Conservation (phyloP, 37 sponge, comb jelly and placozoan genomes). For the Bolinopsis microptera region DNA sequence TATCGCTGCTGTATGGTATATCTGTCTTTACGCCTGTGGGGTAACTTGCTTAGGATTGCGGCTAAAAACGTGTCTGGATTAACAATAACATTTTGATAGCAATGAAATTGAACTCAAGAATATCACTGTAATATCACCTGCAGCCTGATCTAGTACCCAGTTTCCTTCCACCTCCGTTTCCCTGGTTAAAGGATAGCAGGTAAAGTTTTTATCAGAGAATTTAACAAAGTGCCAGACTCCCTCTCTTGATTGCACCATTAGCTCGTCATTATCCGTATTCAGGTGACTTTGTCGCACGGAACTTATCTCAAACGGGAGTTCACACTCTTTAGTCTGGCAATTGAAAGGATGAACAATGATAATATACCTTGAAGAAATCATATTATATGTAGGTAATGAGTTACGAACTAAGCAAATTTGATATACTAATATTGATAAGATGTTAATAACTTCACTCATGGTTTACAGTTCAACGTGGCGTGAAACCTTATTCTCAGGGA, state of each 20-base stretch:
- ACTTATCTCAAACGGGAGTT: background rate
- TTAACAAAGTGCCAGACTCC: background rate
- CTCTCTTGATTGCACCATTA: background rate
- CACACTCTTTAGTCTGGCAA: background rate
- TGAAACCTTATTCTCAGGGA: constrained; percentile 16
- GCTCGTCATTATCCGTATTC: background rate
- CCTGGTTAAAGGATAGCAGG: background rate
- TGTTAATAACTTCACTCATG: too few species aligned
- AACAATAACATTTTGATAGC: too few species aligned
- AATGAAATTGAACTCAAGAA: too few species aligned
- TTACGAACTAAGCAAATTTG: too few species aligned
- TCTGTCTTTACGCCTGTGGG: background rate
- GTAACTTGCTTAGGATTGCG: too few species aligned
- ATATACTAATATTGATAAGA: too few species aligned
- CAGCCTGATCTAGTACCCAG: background rate
- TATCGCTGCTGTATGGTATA: constrained; percentile 8
- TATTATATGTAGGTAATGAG: too few species aligned
- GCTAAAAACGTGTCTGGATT: too few species aligned
- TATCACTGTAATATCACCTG: too few species aligned
- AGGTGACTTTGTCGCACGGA: background rate
- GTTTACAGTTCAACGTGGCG: too few species aligned
- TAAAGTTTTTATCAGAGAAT: background rate
- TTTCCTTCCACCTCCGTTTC: background rate
- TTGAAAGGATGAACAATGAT: too few species aligned
- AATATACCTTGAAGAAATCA: too few species aligned